Evolutionary conservation across 2,113 vertebrate species (phyloP).

Genomic region (Neofelis nebulosa): DNA sequence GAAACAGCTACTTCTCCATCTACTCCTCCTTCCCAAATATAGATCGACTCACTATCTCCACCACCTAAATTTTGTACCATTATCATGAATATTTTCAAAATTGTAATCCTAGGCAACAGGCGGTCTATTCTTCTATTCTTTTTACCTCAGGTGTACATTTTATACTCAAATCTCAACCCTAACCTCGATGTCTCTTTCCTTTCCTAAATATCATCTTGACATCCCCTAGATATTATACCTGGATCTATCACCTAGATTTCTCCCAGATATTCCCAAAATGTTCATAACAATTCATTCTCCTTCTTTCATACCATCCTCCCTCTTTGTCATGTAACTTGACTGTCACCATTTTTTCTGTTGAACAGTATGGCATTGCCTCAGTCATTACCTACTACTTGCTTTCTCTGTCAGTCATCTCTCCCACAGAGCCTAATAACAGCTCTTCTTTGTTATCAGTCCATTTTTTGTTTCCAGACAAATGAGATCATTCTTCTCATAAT

Average conservation of each 20-base stretch:
- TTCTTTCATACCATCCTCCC: neutral
- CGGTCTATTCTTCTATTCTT: neutral
- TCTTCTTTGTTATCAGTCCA: neutral
- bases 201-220: neutral
- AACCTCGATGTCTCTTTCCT: neutral
- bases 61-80: too few relatives aligned
- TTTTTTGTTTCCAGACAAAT: neutral
- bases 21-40: neutral
- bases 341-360: neutral
- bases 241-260: neutral
- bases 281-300: neutral
- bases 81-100: neutral
- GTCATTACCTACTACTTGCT: neutral
- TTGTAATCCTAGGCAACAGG: neutral
- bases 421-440: neutral
- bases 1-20: neutral
- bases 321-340: neutral
- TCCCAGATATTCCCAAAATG: neutral
- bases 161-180: neutral
- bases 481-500: neutral
- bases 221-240: neutral
- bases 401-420: neutral
- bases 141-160: neutral
- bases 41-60: neutral
- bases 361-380: neutral